Base-by-base conservation (phyloP, 2,797 vertebrate species). In the Malacoctenus gilli region DNA sequence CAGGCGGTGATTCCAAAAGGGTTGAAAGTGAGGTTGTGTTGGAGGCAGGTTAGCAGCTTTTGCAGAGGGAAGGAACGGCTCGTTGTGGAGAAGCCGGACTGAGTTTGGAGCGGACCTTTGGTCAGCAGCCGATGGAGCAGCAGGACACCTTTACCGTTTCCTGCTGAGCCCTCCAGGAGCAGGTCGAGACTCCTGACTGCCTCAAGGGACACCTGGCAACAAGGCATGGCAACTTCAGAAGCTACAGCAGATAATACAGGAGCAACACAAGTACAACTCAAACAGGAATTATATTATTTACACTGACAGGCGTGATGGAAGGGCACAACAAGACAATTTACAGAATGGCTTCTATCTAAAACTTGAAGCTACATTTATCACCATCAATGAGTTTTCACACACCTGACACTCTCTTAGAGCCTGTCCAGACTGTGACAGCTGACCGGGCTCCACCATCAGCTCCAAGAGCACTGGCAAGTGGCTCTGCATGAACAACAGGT, bases 1-100 rank as follows among this genome's bases (percentile, higher is more conserved):
- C 95, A 97, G 59, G 91, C 89, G 0, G 92, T 93, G 25, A 93
- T 93, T 32, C 94, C 95, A 48, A 96, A 93, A 6, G 97, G 96
- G 75, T 95, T 98, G 18, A 88, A 66, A 0, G 73, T 82, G 74
- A 99, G 92, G 55, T 39, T 82, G 42, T 87, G 79, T 35, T 89
- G 91, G 59, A 99, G 84, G 87, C 94, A 98, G 16, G 79, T 84
- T 70, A 97, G 92, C 0, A 99, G 87, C 67, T 87, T 89, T 60
- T 85, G 73, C 62, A 96, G 85, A 7, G 89, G 89, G 89, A 98
- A 99, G 18, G 91, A 79, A 68, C 58, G 89, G 55, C 85, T 89
- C 41, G 75, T 74, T 15, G 90, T 77, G 2, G 91, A 95, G 70
- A 90, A 98, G 8, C 96, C 96, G 0, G 91, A 92, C 49, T 84